phyloP scores from a whole-genome alignment of 2,888 invertebrate species.

The Chironomus riparius region DNA sequence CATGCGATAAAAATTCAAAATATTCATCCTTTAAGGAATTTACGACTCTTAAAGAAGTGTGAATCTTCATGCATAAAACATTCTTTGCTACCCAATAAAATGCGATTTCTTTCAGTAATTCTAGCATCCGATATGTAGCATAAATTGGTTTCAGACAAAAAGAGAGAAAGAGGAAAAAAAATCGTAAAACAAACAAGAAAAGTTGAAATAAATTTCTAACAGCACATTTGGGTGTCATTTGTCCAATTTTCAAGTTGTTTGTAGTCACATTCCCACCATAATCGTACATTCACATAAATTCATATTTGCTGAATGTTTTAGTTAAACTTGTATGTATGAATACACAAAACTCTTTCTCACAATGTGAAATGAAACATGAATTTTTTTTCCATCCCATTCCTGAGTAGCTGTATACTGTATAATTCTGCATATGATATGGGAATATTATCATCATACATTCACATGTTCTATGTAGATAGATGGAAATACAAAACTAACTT shows the following conservation, averaged over 20 bases:
- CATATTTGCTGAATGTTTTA: too few species aligned
- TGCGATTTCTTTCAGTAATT: background rate
- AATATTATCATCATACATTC: background rate
- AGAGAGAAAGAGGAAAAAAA: background rate
- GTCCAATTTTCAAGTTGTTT: slow-evolving; percentile 15
- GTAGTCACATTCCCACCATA: background rate
- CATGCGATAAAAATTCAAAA: background rate
- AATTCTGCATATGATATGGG: background rate
- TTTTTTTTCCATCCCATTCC: background rate
- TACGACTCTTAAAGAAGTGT: background rate
- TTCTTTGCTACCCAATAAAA: background rate
- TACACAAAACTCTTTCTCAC: background rate
- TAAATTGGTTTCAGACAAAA: too few species aligned
- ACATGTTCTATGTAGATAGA: background rate
- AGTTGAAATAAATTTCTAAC: slow-evolving; percentile 13
- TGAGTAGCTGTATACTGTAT: background rate
- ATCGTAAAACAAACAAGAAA: background rate
- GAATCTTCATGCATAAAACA: background rate
- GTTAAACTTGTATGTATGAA: too few species aligned
- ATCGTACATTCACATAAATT: too few species aligned
- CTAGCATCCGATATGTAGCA: too few species aligned
- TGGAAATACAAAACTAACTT: background rate
- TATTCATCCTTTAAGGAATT: background rate
- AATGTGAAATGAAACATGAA: background rate
- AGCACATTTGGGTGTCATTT: slow-evolving; percentile 20